Evolutionary conservation across 2,113 vertebrate species (phyloP).

Genomic region (Cottus gobio): DNA sequence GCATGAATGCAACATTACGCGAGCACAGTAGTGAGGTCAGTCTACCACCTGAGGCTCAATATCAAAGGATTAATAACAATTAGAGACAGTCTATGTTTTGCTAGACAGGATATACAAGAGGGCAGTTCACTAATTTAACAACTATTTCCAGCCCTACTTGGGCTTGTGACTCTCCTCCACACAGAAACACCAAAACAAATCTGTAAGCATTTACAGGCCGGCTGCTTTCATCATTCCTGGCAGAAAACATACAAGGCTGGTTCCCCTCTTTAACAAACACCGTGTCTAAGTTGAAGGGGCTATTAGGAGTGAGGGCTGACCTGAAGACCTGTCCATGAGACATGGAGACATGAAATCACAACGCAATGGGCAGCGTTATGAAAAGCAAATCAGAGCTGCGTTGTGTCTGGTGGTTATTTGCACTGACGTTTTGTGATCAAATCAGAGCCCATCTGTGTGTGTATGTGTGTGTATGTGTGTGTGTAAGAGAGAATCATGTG

Average conservation of each 20-base stretch:
- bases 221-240: constrained; percentile 72
- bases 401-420: constrained; percentile 27
- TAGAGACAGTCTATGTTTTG: constrained; percentile 23
- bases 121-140: constrained; percentile 62
- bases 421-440: constrained; percentile 36
- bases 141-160: constrained; percentile 57
- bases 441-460: constrained; percentile 28
- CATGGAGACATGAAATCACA: constrained; percentile 37
- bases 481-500: background rate
- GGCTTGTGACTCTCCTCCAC: constrained; percentile 45
- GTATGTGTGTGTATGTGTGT: constrained; percentile 4
- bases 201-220: constrained; percentile 76
- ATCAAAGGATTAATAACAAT: constrained; percentile 45
- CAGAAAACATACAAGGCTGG: constrained; percentile 59
- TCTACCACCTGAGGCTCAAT: constrained; percentile 13
- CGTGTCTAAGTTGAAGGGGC: constrained; percentile 47
- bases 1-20: background rate
- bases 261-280: constrained; percentile 66
- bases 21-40: background rate
- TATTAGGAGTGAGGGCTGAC: constrained; percentile 55
- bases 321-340: constrained; percentile 48
- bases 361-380: background rate
- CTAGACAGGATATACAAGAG: constrained; percentile 29
- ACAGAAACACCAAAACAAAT: constrained; percentile 75
- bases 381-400: constrained; percentile 22